Evolutionary conservation across 2,888 invertebrate genomes (phyloP).

Genomic region (Philhelius pedissequus): DNA sequence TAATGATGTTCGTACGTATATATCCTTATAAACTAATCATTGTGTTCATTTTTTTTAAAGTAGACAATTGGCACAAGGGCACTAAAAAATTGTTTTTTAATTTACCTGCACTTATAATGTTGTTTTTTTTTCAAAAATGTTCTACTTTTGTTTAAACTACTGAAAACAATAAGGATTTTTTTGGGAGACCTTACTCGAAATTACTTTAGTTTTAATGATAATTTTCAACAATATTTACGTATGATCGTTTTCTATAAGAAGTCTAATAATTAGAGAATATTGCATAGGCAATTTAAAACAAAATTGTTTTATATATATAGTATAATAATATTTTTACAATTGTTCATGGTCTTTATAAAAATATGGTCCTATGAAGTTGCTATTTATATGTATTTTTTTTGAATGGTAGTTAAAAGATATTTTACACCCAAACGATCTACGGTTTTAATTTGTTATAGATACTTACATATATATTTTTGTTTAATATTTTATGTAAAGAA

Average conservation of each 20-base stretch:
- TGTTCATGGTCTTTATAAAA: slow-evolving; percentile 59
- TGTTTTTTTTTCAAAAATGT: neutral
- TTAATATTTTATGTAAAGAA: slow-evolving; percentile 16
- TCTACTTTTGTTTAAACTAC: neutral
- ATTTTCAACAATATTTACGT: slow-evolving; percentile 24
- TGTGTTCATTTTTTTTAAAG: neutral
- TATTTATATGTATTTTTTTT: slow-evolving; percentile 25
- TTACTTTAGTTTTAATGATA: neutral
- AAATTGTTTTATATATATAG: neutral
- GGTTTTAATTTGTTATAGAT: slow-evolving; percentile 3
- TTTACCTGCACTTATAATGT: neutral
- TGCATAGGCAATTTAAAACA: neutral
- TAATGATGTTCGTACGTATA: slow-evolving; percentile 40
- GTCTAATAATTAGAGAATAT: neutral
- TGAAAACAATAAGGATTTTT: neutral
- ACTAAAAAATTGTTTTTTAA: slow-evolving; percentile 13
- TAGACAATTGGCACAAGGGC: slow-evolving; percentile 54
- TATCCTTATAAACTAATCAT: neutral
- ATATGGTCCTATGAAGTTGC: slow-evolving; percentile 62
- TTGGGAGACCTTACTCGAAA: neutral
- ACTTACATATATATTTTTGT: neutral
- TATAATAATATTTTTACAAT: slow-evolving; percentile 9
- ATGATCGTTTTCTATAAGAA: neutral
- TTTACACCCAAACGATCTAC: slow-evolving; percentile 21
- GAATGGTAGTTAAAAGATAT: slow-evolving; percentile 8